Evolutionary conservation across 1,140 invertebrate genomes (phyloP).

Genomic region (Batillaria attramentaria): DNA sequence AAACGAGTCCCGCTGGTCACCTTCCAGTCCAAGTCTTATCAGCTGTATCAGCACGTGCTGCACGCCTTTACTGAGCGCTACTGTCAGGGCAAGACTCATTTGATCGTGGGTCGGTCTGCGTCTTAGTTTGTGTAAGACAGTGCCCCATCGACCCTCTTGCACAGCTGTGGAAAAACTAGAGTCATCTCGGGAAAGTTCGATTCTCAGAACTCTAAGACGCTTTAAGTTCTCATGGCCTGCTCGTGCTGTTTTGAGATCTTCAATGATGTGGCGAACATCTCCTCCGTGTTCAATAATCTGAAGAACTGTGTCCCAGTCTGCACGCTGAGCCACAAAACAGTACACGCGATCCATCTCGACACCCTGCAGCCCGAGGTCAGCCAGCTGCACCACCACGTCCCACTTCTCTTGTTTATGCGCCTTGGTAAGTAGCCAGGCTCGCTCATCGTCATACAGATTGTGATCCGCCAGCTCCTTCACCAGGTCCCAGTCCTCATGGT

Average conservation of each 20-base stretch:
- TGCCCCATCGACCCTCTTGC: background rate
- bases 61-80: background rate
- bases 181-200: background rate
- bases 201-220: background rate
- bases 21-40: background rate
- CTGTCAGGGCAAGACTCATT: background rate
- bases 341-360: background rate
- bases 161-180: background rate
- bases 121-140: background rate
- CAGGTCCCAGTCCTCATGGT: background rate
- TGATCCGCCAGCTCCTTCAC: slow-evolving; percentile 3
- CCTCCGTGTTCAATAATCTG: background rate
- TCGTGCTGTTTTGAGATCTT: background rate
- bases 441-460: slow-evolving; percentile 3
- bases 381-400: slow-evolving; percentile 10
- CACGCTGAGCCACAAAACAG: background rate
- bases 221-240: background rate
- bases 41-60: background rate
- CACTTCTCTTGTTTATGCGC: background rate
- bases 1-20: background rate
- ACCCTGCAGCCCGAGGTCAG: background rate
- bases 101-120: background rate
- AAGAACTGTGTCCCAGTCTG: background rate
- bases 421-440: background rate
- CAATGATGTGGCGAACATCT: background rate